Conservation (phyloP, 2,797 vertebrate genomes). For the Lepus townsendii region DNA sequence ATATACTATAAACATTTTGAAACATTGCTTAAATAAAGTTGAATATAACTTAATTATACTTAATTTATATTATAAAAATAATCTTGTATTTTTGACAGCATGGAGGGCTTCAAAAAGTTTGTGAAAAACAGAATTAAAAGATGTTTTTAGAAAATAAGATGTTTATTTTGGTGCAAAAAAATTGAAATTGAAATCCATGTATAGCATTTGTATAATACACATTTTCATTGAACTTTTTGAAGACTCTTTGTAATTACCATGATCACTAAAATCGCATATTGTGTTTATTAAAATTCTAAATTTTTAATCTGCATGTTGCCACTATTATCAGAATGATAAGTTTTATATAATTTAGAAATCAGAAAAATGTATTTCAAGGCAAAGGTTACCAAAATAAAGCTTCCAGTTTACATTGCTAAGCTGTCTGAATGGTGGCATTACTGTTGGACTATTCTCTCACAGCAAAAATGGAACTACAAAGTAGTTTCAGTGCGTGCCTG, state of each 20-base stretch:
- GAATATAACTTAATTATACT: constrained; percentile 5
- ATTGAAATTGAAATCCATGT: too few relatives aligned
- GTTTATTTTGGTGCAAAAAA: too few relatives aligned
- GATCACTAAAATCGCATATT: neutral
- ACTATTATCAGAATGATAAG: constrained; percentile 23
- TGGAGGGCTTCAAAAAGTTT: too few relatives aligned
- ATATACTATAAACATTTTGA: neutral
- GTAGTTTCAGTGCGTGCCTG: constrained; percentile 27
- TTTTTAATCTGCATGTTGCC: constrained; percentile 59
- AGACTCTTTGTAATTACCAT: neutral
- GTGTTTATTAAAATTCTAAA: constrained; percentile 6
- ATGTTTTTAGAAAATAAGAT: too few relatives aligned
- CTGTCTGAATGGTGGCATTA: neutral
- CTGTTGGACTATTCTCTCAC: neutral
- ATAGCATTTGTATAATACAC: too few relatives aligned
- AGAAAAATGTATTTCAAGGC: constrained; percentile 56
- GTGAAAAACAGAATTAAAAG: too few relatives aligned
- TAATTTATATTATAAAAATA: neutral
- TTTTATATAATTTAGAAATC: constrained; percentile 55
- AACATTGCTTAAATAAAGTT: constrained; percentile 5
- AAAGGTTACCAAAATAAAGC: constrained; percentile 67
- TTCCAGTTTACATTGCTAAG: constrained; percentile 38
- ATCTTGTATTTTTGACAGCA: neutral
- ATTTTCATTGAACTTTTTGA: too few relatives aligned
- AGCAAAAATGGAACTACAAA: constrained; percentile 56